phyloP scores from a whole-genome alignment of 2,113 vertebrate genomes.

The Arothron firmamentum region DNA sequence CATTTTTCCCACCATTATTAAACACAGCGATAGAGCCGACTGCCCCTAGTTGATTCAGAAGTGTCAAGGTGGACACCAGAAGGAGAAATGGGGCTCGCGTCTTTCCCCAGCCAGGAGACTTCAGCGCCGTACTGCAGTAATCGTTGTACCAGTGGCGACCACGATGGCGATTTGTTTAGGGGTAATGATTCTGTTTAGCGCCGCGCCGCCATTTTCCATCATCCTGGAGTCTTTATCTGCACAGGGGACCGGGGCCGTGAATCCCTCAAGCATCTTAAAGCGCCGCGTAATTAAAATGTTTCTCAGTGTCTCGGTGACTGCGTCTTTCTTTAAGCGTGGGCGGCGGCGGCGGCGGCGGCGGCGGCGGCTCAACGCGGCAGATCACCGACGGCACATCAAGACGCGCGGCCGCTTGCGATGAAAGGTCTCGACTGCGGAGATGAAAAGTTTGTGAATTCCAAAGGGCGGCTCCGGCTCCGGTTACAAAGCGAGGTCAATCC shows the following conservation, averaged over 20 bases:
- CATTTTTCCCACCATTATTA: conserved; percentile 74
- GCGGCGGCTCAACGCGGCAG: conserved; percentile 53
- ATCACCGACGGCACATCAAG: conserved; percentile 66
- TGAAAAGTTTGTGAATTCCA: conserved; percentile 80
- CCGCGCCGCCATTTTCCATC: conserved; percentile 29
- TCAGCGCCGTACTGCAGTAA: no score
- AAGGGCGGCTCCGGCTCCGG: conserved; percentile 62
- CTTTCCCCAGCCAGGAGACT: no score
- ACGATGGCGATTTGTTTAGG: no score
- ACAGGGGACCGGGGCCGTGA: conserved; percentile 6
- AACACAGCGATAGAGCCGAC: conserved; percentile 60
- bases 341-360: no score
- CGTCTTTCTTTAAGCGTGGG: conserved; percentile 34
- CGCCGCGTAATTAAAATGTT: conserved; percentile 57
- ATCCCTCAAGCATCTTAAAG: conserved; percentile 20
- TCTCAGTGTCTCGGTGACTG: conserved; percentile 45
- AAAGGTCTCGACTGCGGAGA: conserved; percentile 75
- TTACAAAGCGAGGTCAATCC: conserved; percentile 80
- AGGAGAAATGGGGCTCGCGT: conserved; percentile 33
- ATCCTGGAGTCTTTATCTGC: conserved; percentile 5
- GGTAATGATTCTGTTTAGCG: conserved; percentile 16
- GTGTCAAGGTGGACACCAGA: conserved; percentile 45
- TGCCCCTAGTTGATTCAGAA: conserved; percentile 53
- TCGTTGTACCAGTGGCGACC: no score
- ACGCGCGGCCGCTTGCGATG: conserved; percentile 58